phyloP scores from a whole-genome alignment of 2,113 vertebrate genomes.

The Mola mola region DNA sequence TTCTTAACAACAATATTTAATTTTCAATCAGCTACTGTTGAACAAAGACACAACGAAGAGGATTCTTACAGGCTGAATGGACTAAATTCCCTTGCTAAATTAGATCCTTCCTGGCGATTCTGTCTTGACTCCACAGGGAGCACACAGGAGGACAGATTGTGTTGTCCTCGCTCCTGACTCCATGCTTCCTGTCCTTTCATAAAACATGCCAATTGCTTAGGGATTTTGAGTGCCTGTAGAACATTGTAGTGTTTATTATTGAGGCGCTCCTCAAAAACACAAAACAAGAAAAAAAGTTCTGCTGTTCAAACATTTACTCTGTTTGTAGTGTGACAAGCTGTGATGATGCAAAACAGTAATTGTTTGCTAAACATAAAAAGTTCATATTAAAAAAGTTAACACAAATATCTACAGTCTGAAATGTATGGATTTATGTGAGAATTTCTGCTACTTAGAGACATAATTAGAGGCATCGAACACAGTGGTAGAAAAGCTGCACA shows the following conservation, averaged over 20 bases:
- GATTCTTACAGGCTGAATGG: constrained; percentile 27
- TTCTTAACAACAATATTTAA: not conserved
- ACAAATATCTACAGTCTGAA: too few species aligned
- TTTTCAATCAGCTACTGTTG: constrained; percentile 24
- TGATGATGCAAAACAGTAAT: too few species aligned
- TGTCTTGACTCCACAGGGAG: constrained; percentile 47
- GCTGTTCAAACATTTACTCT: too few species aligned
- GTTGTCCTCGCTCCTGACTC: constrained; percentile 49
- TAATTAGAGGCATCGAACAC: too few species aligned
- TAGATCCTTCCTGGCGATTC: constrained; percentile 36
- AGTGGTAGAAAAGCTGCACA: too few species aligned
- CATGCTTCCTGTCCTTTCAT: constrained; percentile 48
- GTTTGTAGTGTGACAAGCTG: too few species aligned
- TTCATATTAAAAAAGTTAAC: too few species aligned
- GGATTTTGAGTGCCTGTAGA: constrained; percentile 23
- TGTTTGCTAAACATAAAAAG: too few species aligned
- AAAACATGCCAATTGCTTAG: constrained; percentile 41
- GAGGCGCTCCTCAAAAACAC: constrained; percentile 8
- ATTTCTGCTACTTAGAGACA: too few species aligned
- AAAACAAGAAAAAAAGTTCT: constrained; percentile 5
- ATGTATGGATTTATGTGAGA: too few species aligned
- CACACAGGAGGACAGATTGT: constrained; percentile 54
- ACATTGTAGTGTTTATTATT: constrained; percentile 18
- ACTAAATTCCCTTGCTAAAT: constrained; percentile 48
- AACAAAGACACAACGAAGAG: constrained; percentile 33